phyloP scores from a whole-genome alignment of 30 jellyfish, hydroid and myxozoan species.

The Aurelia sp. region DNA sequence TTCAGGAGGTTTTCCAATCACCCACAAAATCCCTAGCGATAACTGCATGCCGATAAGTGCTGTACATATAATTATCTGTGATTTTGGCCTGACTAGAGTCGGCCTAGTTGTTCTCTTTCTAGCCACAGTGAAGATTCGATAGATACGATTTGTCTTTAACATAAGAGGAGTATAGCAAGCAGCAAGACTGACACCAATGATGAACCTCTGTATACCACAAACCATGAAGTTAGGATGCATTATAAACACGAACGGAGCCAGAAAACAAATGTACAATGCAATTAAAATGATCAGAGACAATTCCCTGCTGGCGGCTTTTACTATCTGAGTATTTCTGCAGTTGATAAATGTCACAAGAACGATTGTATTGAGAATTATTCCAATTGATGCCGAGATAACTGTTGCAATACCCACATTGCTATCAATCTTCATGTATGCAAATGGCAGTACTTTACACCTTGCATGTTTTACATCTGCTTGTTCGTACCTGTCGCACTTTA shows the following conservation, averaged over 20 bases:
- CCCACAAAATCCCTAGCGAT: slow-evolving; percentile 83
- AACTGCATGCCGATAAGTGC: slow-evolving; percentile 74
- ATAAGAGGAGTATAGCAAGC: slow-evolving; percentile 90
- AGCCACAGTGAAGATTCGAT: slow-evolving; percentile 81
- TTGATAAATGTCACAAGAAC: slow-evolving; percentile 20
- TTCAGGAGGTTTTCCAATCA: slow-evolving; percentile 77
- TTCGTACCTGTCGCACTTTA: neutral
- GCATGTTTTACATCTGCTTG: slow-evolving; percentile 1
- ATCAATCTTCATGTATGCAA: neutral
- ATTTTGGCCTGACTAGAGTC: slow-evolving; percentile 69
- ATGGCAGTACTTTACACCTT: slow-evolving; percentile 36
- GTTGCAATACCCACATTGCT: neutral
- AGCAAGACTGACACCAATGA: slow-evolving; percentile 84
- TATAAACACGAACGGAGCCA: slow-evolving; percentile 55
- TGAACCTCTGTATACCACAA: slow-evolving; percentile 74
- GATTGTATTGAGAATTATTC: slow-evolving; percentile 43
- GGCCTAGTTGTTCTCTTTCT: slow-evolving; percentile 40
- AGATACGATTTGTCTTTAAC: slow-evolving; percentile 88
- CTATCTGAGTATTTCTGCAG: slow-evolving; percentile 37
- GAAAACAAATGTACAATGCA: slow-evolving; percentile 72
- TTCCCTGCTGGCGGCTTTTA: slow-evolving; percentile 76
- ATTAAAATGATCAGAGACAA: slow-evolving; percentile 46
- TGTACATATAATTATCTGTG: slow-evolving; percentile 79
- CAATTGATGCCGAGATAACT: slow-evolving; percentile 18
- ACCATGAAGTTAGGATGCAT: slow-evolving; percentile 33